phyloP scores from a whole-genome alignment of 2,113 vertebrate species.

The Campylomormyrus numenius region DNA sequence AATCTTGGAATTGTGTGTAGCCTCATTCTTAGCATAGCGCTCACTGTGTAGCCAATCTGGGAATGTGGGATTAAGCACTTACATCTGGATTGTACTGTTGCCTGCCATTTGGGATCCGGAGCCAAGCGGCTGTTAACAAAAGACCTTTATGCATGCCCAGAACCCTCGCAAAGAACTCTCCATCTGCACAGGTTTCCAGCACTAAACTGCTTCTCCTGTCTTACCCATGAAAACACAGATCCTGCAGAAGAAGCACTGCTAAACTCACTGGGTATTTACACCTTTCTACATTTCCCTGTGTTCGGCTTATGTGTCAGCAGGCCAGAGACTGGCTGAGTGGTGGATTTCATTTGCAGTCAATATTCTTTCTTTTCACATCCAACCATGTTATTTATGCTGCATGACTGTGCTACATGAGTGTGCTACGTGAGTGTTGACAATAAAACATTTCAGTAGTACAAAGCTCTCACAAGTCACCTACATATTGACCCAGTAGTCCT shows the following conservation, averaged over 20 bases:
- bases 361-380: neutral
- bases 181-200: neutral
- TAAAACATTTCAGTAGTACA: neutral
- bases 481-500: too few relatives aligned
- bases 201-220: neutral
- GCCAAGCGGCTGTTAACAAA: constrained; percentile 17
- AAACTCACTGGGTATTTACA: neutral
- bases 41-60: constrained; percentile 4
- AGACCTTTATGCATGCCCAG: constrained; percentile 1
- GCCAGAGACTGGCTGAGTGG: neutral
- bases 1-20: neutral
- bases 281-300: neutral
- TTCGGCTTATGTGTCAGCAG: neutral
- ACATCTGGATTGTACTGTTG: constrained; percentile 20
- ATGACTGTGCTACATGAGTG: neutral
- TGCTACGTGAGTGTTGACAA: neutral
- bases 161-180: neutral
- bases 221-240: neutral
- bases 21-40: neutral
- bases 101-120: neutral
- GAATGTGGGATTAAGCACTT: constrained; percentile 15
- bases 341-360: neutral
- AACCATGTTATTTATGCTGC: neutral
- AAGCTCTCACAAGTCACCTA: neutral
- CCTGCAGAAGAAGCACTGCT: neutral